Percentiles rank a stretch among this genome's conserved stretches.
These are phyloP conservation scores for Rhinichthys osculus DNA, from an alignment of 2,797 vertebrate genomes.

Conservation along the genomic window DNA sequence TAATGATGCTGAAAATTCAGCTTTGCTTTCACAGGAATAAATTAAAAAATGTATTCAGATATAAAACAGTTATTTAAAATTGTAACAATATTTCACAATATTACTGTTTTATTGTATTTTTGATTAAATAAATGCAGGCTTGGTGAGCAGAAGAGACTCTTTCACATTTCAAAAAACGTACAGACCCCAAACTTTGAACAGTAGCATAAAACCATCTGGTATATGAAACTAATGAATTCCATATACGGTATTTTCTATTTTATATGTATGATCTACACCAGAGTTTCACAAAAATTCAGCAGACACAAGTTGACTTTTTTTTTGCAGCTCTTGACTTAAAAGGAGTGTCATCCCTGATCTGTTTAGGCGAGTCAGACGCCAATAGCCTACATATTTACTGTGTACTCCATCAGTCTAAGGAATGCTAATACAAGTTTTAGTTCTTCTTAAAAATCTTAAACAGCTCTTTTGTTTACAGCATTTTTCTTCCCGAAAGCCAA, in stretches of 20 bases:
- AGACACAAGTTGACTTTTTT: background rate
- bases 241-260: background rate
- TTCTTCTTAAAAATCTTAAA: background rate
- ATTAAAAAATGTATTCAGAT: background rate
- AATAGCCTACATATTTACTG: background rate
- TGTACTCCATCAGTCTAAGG: background rate
- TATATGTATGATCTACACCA: background rate
- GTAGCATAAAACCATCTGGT: background rate
- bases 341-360: background rate
- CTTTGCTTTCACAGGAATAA: background rate
- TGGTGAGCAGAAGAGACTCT: background rate
- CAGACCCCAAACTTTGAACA: background rate
- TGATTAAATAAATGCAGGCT: background rate
- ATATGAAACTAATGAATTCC: background rate
- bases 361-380: background rate
- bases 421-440: background rate
- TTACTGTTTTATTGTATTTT: background rate
- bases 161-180: background rate
- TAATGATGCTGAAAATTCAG: background rate
- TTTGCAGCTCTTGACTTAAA: background rate
- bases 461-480: background rate
- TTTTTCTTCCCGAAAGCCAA: slow-evolving; percentile 14
- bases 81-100: background rate
- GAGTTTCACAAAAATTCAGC: background rate
- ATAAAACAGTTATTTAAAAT: background rate